phyloP scores from a whole-genome alignment of 64 coral and sea anemone genomes.

The Pocillopora damicornis region DNA sequence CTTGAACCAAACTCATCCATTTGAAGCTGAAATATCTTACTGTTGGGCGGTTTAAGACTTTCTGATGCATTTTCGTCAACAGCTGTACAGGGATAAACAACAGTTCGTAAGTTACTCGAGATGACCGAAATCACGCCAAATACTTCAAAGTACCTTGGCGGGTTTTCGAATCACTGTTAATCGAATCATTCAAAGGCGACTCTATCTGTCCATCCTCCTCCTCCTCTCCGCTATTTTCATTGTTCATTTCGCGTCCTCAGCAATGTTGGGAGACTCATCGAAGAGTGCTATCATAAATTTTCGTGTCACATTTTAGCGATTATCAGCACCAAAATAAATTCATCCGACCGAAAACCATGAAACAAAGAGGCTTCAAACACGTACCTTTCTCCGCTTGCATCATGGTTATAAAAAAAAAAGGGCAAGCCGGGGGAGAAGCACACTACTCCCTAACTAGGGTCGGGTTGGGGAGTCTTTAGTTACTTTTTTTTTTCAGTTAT shows the following conservation, averaged over 20 bases:
- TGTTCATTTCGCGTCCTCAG: conserved; percentile 38
- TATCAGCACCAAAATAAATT: conserved; percentile 20
- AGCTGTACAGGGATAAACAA: conserved; percentile 11
- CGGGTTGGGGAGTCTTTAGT: too few species aligned
- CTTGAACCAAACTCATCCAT: conserved; percentile 17
- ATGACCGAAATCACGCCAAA: background rate
- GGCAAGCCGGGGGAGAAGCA: too few species aligned
- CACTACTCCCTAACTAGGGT: too few species aligned
- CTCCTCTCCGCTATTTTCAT: background rate
- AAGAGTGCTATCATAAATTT: background rate
- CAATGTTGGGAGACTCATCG: conserved; percentile 31
- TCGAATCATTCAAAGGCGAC: too few species aligned
- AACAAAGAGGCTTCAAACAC: background rate
- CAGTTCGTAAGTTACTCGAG: background rate
- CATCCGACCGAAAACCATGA: background rate
- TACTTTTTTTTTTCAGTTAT: too few species aligned
- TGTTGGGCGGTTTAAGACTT: conserved; percentile 38
- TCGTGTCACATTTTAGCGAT: conserved; percentile 7
- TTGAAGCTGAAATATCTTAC: conserved; percentile 34
- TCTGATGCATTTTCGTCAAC: background rate
- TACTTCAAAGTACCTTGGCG: background rate
- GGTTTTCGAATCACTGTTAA: background rate
- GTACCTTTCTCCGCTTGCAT: too few species aligned
- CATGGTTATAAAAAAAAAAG: too few species aligned
- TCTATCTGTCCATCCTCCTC: background rate